Conservation (phyloP, 2,113 vertebrate genomes). For the Laticauda colubrina region DNA sequence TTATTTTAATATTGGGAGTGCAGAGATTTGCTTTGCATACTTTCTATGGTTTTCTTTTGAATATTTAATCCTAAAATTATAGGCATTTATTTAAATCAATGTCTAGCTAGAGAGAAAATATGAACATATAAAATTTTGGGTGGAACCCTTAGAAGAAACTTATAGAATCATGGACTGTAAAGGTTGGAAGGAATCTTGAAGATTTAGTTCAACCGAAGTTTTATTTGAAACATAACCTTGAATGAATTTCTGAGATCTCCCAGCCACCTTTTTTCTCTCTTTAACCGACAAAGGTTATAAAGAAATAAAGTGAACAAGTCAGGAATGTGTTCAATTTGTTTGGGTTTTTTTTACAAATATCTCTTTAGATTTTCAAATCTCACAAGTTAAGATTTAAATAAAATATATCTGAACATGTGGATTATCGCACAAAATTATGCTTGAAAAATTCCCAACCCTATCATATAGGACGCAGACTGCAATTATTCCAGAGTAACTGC, state of each 20-base stretch:
- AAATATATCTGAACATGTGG: neutral
- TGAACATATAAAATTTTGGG: neutral
- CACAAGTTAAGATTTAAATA: neutral
- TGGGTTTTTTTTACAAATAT: neutral
- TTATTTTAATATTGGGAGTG: neutral
- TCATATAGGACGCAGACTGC: neutral
- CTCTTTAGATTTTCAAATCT: neutral
- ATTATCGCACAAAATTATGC: neutral
- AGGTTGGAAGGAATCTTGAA: neutral
- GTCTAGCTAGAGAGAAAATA: neutral
- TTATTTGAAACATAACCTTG: neutral
- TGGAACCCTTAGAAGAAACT: neutral
- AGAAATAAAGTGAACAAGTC: neutral
- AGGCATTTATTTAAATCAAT: neutral
- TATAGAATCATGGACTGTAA: neutral
- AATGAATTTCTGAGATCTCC: neutral
- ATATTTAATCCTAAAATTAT: neutral
- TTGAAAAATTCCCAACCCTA: neutral
- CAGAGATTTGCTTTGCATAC: neutral
- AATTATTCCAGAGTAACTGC: neutral
- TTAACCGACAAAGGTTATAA: neutral
- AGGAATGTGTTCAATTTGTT: neutral
- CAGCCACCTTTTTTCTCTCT: neutral
- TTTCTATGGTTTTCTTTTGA: neutral
- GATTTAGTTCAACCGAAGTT: neutral